Evolutionary conservation across 2,113 vertebrate genomes (phyloP).

Genomic region (Calidris pygmaea): DNA sequence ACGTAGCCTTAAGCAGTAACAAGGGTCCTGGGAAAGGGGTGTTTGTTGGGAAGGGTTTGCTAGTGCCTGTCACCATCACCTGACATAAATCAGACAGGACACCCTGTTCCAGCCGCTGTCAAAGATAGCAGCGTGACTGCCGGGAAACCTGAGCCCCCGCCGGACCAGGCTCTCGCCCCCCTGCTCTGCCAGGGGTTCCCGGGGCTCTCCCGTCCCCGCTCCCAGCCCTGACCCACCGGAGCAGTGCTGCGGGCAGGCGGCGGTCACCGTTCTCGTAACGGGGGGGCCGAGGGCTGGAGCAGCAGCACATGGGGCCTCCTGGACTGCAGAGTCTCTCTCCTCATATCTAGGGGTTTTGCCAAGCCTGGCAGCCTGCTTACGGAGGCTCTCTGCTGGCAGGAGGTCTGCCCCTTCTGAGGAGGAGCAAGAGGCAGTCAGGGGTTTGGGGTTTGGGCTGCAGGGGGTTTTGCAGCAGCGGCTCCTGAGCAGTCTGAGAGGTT

Average conservation of each 20-base stretch:
- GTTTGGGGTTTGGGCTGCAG: background rate
- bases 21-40: background rate
- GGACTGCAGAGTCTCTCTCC: background rate
- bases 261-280: fast-evolving
- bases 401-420: background rate
- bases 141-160: background rate
- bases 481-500: background rate
- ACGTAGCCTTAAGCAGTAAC: fast-evolving
- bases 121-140: background rate
- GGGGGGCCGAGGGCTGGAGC: background rate
- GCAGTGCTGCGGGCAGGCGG: background rate
- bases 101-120: background rate
- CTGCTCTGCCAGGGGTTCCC: background rate
- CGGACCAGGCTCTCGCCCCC: background rate
- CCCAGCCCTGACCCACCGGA: background rate
- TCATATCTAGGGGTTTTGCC: background rate
- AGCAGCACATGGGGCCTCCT: fast-evolving
- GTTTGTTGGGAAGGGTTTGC: background rate
- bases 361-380: background rate
- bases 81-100: background rate
- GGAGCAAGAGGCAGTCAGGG: background rate
- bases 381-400: background rate
- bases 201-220: background rate
- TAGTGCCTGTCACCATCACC: background rate
- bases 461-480: background rate